Conservation (phyloP, 1,140 invertebrate species). For the Drosophila micromelanica region DNA sequence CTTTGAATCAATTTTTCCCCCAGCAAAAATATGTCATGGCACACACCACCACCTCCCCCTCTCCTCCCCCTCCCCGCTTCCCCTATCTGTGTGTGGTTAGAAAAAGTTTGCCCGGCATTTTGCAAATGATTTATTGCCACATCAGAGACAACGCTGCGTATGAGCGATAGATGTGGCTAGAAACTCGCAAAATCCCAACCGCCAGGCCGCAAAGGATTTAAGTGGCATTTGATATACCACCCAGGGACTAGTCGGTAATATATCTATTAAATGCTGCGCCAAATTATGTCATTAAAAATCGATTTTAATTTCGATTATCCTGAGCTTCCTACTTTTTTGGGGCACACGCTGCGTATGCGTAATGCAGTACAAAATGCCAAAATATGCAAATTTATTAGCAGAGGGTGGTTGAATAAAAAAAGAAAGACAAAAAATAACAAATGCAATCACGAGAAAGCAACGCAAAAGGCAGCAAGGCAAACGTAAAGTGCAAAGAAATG, state of each 20-base stretch:
- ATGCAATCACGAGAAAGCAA: constrained; percentile 53
- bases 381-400: constrained; percentile 67
- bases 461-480: constrained; percentile 28
- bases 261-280: constrained; percentile 63
- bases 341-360: constrained; percentile 49
- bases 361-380: constrained; percentile 26
- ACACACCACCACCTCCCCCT: neutral
- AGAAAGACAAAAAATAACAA: constrained; percentile 49
- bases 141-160: constrained; percentile 58
- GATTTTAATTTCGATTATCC: constrained; percentile 42
- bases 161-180: constrained; percentile 58
- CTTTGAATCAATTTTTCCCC: constrained; percentile 20
- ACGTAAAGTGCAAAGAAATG: constrained; percentile 71
- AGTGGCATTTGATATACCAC: constrained; percentile 65
- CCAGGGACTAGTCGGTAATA: constrained; percentile 19
- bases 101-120: constrained; percentile 64
- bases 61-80: neutral
- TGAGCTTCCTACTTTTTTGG: neutral
- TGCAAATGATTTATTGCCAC: constrained; percentile 75
- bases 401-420: neutral
- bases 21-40: constrained; percentile 23
- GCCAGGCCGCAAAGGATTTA: constrained; percentile 61
- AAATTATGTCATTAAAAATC: constrained; percentile 81
- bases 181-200: neutral
- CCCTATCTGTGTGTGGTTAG: constrained; percentile 17